These are phyloP conservation scores for Megaceryle torquata DNA, from an alignment of 2,113 vertebrate genomes.

Conservation along the genomic window DNA sequence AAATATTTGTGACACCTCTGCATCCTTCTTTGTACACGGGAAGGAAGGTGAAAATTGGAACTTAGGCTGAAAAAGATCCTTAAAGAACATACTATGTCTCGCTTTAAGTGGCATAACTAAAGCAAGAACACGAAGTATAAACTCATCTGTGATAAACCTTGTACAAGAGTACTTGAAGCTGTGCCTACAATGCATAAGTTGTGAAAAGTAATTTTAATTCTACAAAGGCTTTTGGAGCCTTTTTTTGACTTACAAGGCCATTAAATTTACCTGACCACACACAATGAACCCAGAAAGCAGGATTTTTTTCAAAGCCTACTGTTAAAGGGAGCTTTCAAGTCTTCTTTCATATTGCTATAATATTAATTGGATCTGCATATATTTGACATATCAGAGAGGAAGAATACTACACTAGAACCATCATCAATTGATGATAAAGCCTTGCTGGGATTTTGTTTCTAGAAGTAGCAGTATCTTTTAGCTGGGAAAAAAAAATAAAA, in stretches of 20 bases:
- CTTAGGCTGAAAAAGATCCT: background rate
- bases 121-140: background rate
- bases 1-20: background rate
- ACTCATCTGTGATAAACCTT: fast-evolving
- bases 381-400: background rate
- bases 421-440: background rate
- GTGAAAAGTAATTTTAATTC: background rate
- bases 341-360: background rate
- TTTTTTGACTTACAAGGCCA: background rate
- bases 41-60: background rate
- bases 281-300: background rate
- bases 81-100: background rate
- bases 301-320: background rate
- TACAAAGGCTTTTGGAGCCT: background rate
- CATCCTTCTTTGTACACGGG: background rate
- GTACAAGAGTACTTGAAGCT: background rate
- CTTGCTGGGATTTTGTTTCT: background rate
- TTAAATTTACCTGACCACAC: background rate
- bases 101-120: background rate
- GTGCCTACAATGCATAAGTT: background rate
- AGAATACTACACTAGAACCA: background rate
- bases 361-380: background rate
- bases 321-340: background rate
- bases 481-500: background rate
- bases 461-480: background rate